Evolutionary conservation across 2,888 invertebrate species (phyloP).

Genomic region (Heliconius aoede): DNA sequence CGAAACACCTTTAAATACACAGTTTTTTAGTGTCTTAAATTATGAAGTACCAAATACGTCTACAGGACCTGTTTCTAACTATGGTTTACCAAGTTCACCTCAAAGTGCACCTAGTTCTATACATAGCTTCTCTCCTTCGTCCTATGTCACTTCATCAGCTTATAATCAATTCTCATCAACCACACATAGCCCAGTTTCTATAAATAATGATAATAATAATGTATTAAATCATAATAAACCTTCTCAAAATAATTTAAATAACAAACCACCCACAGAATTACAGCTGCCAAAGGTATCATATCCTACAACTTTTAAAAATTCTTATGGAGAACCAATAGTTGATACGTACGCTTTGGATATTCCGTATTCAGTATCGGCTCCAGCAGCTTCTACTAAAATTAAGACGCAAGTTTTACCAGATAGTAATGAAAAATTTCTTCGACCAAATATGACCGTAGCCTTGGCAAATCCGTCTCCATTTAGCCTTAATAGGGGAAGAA

Average conservation of each 20-base stretch:
- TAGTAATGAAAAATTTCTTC: slow-evolving; percentile 52
- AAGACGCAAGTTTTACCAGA: slow-evolving; percentile 71
- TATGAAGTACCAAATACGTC: slow-evolving; percentile 50
- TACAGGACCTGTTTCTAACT: slow-evolving; percentile 41
- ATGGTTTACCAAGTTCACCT: slow-evolving; percentile 49
- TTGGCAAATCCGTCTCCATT: slow-evolving; percentile 77
- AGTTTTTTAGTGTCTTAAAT: slow-evolving; percentile 55
- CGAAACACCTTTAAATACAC: slow-evolving; percentile 65
- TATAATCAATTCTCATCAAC: slow-evolving; percentile 57
- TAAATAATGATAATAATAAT: slow-evolving; percentile 59
- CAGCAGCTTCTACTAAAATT: slow-evolving; percentile 74
- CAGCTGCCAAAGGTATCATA: slow-evolving; percentile 70
- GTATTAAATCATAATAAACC: slow-evolving; percentile 62
- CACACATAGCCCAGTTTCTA: slow-evolving; percentile 57
- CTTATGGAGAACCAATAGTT: slow-evolving; percentile 74
- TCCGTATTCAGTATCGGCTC: slow-evolving; percentile 69
- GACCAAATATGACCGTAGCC: slow-evolving; percentile 66
- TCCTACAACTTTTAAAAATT: slow-evolving; percentile 73
- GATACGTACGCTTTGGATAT: slow-evolving; percentile 65
- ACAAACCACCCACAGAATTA: slow-evolving; percentile 58
- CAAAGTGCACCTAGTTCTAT: slow-evolving; percentile 54
- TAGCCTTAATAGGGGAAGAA: slow-evolving; percentile 73
- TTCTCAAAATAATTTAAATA: slow-evolving; percentile 59
- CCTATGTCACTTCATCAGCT: slow-evolving; percentile 55
- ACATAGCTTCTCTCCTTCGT: slow-evolving; percentile 48